These are phyloP conservation scores for Aporophyla lueneburgensis DNA, from an alignment of 2,888 invertebrate genomes.

Conservation along the genomic window DNA sequence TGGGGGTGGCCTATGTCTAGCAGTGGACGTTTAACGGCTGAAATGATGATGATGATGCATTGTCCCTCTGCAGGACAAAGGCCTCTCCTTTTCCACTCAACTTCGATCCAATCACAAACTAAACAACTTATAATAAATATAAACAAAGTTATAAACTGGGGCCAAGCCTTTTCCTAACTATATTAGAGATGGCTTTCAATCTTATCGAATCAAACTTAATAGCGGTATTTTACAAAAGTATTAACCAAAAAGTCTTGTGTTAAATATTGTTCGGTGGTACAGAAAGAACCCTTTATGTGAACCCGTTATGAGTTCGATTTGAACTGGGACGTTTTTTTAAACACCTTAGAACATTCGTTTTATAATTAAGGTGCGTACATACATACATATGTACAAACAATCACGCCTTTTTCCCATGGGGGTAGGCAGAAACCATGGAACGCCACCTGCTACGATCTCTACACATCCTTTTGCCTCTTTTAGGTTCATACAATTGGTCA, in stretches of 20 bases:
- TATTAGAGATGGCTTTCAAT: background rate
- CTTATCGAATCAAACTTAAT: background rate
- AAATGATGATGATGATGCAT: too few relatives aligned
- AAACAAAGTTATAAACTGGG: background rate
- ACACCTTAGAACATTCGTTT: background rate
- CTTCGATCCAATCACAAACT: too few relatives aligned
- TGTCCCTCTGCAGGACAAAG: too few relatives aligned
- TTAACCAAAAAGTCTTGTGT: background rate
- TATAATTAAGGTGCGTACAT: background rate
- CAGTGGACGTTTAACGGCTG: too few relatives aligned
- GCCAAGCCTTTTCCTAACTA: background rate
- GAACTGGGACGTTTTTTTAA: background rate
- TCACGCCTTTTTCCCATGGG: too few relatives aligned
- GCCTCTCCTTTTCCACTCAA: too few relatives aligned
- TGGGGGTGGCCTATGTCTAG: too few relatives aligned
- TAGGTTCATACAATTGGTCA: too few relatives aligned
- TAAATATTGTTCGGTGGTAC: background rate
- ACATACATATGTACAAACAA: too few relatives aligned
- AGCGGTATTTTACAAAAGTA: background rate
- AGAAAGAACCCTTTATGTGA: background rate
- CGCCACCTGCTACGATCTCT: too few relatives aligned
- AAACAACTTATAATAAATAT: background rate
- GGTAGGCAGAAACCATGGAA: too few relatives aligned
- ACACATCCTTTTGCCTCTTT: too few relatives aligned
- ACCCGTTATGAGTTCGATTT: background rate